Base-by-base conservation (phyloP, 1,140 invertebrate species). In the Drosophila erecta region DNA sequence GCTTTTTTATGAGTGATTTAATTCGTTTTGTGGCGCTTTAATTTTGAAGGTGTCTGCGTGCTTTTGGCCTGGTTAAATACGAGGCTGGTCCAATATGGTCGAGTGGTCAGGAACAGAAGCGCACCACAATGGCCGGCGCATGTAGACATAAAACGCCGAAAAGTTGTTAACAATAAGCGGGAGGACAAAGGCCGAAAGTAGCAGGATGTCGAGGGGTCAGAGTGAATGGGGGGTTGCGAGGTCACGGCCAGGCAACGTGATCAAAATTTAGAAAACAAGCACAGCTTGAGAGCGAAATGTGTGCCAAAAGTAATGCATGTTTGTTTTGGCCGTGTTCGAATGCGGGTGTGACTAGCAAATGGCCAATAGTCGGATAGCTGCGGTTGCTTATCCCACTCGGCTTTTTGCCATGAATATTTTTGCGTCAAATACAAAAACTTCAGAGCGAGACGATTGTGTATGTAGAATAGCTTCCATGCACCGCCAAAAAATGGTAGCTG, bases 371-470 rank as follows among this genome's bases (percentile, higher is more conserved):
- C 57, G 60, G 56, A 54, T 72, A 14, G 56, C 30, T 59, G 43
- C 40, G 46, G 50, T 30, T 51, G 24, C 37, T 17, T 10, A 49
- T 27, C 41, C 22, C 44, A 22, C 37, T 54, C 24, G 54, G 44
- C 53, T 51, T 44, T 27, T 65, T 69, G 81, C 74, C 65, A 86
- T 86, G 83, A 86, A 86, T 86, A 86, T 87, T 79, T 87, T 86
- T 87, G 56, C 66, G 79, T 87, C 70, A 81, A 83, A 79, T 44
- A 69, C 83, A 87, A 83, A 73, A 87, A 74, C 70, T 72, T 75
- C 46, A 50, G 51, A 53, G 27, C 37, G 27, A 66, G 55, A 46
- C 41, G 22, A 58, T 53, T 59, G 27, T 65, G 54, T 14, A 38
- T 59, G 46, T 43, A 41, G 17, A 27, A 59, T 30, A 62, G 59